Conservation (phyloP, 2,888 invertebrate species). For the Drosophila kokeensis region DNA sequence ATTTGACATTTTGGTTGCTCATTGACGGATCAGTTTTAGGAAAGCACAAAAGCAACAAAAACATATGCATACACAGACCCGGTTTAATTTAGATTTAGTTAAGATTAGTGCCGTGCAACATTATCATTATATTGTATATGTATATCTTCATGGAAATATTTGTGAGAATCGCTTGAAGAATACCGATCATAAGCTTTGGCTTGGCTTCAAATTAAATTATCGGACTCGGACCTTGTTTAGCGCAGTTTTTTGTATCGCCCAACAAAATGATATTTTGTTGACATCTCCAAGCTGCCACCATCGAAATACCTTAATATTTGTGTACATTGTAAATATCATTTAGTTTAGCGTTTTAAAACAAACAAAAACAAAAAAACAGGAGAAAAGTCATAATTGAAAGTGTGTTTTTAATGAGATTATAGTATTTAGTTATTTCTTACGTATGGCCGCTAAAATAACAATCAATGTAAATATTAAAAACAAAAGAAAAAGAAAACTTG, state of each 20-base stretch:
- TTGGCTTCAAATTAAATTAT: slow-evolving; percentile 23
- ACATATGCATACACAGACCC: slow-evolving; percentile 26
- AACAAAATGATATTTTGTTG: slow-evolving; percentile 14
- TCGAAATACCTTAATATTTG: slow-evolving; percentile 55
- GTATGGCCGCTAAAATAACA: slow-evolving; percentile 31
- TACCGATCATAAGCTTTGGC: slow-evolving; percentile 15
- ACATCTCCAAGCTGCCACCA: slow-evolving; percentile 60
- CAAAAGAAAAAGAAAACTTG: slow-evolving; percentile 2
- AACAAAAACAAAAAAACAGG: slow-evolving; percentile 17
- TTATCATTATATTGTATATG: slow-evolving; percentile 56
- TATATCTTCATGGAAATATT: slow-evolving; percentile 39
- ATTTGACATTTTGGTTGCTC: slow-evolving; percentile 17
- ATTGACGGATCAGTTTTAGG: slow-evolving; percentile 4
- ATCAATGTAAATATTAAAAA: slow-evolving; percentile 54
- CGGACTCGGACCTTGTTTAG: slow-evolving; percentile 32
- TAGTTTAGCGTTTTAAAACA: slow-evolving; percentile 51
- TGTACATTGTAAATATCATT: slow-evolving; percentile 58
- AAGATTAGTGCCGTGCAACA: slow-evolving; percentile 71
- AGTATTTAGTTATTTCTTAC: slow-evolving; percentile 55
- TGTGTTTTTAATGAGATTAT: slow-evolving; percentile 66
- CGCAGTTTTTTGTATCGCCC: slow-evolving; percentile 1
- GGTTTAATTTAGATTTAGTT: slow-evolving; percentile 69
- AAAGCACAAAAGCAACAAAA: slow-evolving; percentile 52
- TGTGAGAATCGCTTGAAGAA: slow-evolving; percentile 33
- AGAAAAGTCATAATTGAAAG: slow-evolving; percentile 25